Percentiles rank a stretch among this genome's conserved stretches.
These are phyloP conservation scores for human (Homo sapiens) DNA, from an alignment of 2,113 vertebrate genomes.

Conservation along the genomic window GRCh38 chr4:24982001-24982500, in stretches of 20 bases:
- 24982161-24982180: not conserved
- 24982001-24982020: not conserved
- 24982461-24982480: fast-evolving
- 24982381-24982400: not conserved
- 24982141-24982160: not conserved
- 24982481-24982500: fast-evolving
- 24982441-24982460: fast-evolving
- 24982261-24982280: fast-evolving
- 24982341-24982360: not conserved
- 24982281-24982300: not conserved
- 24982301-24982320: not conserved
- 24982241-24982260: not conserved
- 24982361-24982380: not conserved
- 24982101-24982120: not conserved
- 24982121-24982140: not conserved
- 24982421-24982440: fast-evolving
- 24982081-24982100: not conserved
- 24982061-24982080: not conserved
- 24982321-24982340: not conserved
- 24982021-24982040: not conserved
- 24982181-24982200: not conserved
- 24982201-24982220: not conserved
- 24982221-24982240: not conserved
- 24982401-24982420: not conserved
- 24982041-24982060: not conserved